Conservation (phyloP, 53 echinoderm and acorn worm genomes). For the Patiria pectinifera region DNA sequence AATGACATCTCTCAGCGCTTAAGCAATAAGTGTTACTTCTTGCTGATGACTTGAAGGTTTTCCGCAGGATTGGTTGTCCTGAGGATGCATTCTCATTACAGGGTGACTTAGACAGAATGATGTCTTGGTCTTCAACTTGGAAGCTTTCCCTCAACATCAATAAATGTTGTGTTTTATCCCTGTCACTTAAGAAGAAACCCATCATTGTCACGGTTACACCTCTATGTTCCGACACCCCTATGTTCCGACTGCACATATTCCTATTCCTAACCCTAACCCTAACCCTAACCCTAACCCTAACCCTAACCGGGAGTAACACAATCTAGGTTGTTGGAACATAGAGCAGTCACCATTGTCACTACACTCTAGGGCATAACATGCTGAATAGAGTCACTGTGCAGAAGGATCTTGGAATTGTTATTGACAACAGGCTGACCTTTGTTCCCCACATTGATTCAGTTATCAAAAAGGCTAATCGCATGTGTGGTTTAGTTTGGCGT, state of each 20-base stretch:
- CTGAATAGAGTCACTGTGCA: constrained; percentile 7
- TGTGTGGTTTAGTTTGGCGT: constrained; percentile 9
- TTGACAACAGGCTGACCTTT: background rate
- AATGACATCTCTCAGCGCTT: constrained; percentile 10
- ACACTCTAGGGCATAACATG: background rate
- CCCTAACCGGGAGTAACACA: no score
- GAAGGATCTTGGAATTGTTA: constrained; percentile 22
- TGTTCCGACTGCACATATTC: no score
- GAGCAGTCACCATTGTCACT: no score
- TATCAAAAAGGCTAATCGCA: constrained; percentile 13
- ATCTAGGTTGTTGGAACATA: no score
- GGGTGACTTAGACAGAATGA: background rate
- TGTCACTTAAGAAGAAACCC: constrained; percentile 19
- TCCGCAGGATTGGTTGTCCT: background rate
- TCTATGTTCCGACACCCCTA: no score
- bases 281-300: no score
- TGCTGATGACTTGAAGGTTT: constrained; percentile 34
- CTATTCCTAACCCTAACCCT: no score
- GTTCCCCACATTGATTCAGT: no score
- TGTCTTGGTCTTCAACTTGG: constrained; percentile 2
- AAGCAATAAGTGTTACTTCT: constrained; percentile 4
- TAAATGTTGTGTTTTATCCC: constrained; percentile 12
- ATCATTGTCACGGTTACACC: background rate
- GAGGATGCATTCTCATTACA: background rate
- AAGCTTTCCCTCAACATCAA: background rate